Evolutionary conservation across 2,797 vertebrate genomes (phyloP).

Genomic region (Mormyrus hasselquistii): DNA sequence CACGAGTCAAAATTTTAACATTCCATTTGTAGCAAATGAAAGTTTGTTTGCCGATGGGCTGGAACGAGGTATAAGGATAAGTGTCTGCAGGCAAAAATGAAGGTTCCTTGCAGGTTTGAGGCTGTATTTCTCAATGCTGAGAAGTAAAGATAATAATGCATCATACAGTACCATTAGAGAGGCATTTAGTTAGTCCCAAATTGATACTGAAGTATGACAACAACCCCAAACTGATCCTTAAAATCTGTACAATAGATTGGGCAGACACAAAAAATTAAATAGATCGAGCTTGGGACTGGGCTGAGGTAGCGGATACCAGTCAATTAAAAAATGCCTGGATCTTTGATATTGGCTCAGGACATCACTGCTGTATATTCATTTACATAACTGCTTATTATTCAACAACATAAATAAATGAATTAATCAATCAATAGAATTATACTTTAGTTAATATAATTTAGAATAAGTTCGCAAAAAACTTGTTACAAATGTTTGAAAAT

Average conservation of each 20-base stretch:
- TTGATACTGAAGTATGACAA: background rate
- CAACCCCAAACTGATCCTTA: background rate
- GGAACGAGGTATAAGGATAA: background rate
- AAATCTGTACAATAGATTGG: background rate
- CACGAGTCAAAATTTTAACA: background rate
- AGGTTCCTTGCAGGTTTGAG: background rate
- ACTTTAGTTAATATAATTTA: background rate
- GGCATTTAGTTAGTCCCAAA: background rate
- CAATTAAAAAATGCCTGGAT: background rate
- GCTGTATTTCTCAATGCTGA: background rate
- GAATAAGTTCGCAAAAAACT: background rate
- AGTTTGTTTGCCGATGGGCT: background rate
- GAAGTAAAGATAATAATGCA: background rate
- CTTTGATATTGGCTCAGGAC: background rate
- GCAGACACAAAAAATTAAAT: background rate
- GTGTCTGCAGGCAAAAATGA: background rate
- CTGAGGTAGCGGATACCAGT: background rate
- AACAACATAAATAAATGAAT: background rate
- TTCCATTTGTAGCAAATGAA: background rate
- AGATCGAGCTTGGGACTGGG: background rate
- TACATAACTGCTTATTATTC: background rate
- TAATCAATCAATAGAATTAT: background rate
- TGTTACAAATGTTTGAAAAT: background rate
- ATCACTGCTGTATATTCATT: background rate
- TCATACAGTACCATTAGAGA: background rate